Base-by-base conservation (phyloP, 2,797 vertebrate genomes). In the Huso huso region DNA sequence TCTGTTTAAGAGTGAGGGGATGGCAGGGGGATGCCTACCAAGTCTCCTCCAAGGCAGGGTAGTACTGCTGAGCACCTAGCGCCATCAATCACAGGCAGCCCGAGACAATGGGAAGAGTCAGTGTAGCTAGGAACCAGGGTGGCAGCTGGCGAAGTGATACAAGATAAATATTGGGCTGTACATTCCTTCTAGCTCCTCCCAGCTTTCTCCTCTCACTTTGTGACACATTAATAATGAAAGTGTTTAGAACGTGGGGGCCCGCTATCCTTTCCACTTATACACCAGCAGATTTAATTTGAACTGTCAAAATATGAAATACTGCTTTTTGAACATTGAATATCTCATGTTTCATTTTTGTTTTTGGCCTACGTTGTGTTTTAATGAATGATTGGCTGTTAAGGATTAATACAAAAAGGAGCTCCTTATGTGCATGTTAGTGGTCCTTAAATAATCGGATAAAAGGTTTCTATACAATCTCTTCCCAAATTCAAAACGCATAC, bases 141-240 rank as follows among this genome's bases (percentile, higher is more conserved):
- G 69, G 79, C 79, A 79, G 76, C 78, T 75, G 73, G 73, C 75
- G 37, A 48, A 57, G 58, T 49, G 64, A 49, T 65, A 62, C 68
- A 57, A 57, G 64, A 10, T 58, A 87, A 87, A 89, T 86, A 87
- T 86, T 83, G 79, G 79, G 75, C 81, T 81, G 18, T 52, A 80
- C 74, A 73, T 77, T 78, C 76, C 73, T 72, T 51, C 55, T 69
- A 74, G 77, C 74, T 74, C 81, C 84, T 84, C 55, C 7, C 84
- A 18, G 86, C 81, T 83, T 69, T 74, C 75, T 6, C 13, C 51
- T 9, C 50, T 65, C 15, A 6, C 63, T 66, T 68, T 51, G 69
- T 87, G 85, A 88, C 85, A 84, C 80, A 83, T 85, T 85, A 87
- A 89, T 85, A 89, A 87, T 87, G 75, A 66, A 77, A 81, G 78